Base-by-base conservation (phyloP, 1,140 invertebrate genomes). In the Drosophila kohkoa region DNA sequence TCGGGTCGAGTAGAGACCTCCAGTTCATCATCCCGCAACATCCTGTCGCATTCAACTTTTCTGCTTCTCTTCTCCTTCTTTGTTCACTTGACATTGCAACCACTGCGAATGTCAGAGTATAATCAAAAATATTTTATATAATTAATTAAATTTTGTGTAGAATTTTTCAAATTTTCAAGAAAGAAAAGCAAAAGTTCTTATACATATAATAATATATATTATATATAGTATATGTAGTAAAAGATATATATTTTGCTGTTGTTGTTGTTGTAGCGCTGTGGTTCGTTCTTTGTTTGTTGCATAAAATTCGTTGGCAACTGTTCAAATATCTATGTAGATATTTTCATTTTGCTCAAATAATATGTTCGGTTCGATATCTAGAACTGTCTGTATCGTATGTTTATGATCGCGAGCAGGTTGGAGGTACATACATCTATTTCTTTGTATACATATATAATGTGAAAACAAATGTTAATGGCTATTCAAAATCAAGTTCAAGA, bases 401-500 rank as follows among this genome's bases (percentile, higher is more conserved):
- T 63, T 72, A 68, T 58, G 60, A 72, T 52, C 66, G 8, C 66
- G 8, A n/a, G 57, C 72, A 75, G 72, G 58, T 75, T 75, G 72
- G 38, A 2, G 7, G 11, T 55, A 41, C 49, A 28, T 55, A 41
- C 49, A 28, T 60, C 10, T 63, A 62, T 46, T 48, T 20, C 25
- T 55, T 13, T 65, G 38, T 69, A 30, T 66, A 63, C 15, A 54
- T 32, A 54, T 15, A 15, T n/a, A 38, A 38, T 2, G 35, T 57
- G 51, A 48, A 28, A 38, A 62, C 64, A 54, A 54, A 62, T 70
- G 38, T 55, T 66, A 57, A 60, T 75, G 65, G 41, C 5, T 20
- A 57, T 79, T 88, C 81, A 83, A 89, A 74, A 89, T 88, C 85
- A 88, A 88, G 85, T 89, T 88, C 85, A 88, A 89, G 85, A 83